phyloP scores from a whole-genome alignment of 2,113 vertebrate species.

The Amphilophus citrinellus region DNA sequence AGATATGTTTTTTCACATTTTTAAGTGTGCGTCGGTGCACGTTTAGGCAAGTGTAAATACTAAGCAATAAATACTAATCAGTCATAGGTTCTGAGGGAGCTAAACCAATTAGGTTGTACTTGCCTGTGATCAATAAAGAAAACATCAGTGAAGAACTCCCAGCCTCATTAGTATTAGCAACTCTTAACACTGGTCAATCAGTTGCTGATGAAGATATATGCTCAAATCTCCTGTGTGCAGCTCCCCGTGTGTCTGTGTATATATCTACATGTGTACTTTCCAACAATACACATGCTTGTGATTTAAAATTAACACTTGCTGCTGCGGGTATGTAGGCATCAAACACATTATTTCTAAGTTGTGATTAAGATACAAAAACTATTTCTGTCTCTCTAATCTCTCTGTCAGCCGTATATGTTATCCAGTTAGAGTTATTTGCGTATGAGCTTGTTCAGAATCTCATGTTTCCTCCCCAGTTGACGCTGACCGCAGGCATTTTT shows the following conservation, averaged over 20 bases:
- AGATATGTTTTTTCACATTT: background rate
- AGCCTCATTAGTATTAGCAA: conserved; percentile 66
- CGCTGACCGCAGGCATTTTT: conserved; percentile 59
- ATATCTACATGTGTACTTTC: conserved; percentile 11
- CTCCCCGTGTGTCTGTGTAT: conserved; percentile 5
- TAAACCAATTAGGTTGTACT: conserved; percentile 64
- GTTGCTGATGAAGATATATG: conserved; percentile 55
- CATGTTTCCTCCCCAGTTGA: conserved; percentile 56
- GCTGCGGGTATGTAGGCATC: conserved; percentile 15
- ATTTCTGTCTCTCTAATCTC: conserved; percentile 34
- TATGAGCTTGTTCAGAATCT: conserved; percentile 65
- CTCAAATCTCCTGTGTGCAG: conserved; percentile 32
- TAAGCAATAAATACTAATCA: conserved; percentile 8
- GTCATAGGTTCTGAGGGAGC: conserved; percentile 44
- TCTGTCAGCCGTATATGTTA: conserved; percentile 20
- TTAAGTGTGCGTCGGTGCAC: background rate
- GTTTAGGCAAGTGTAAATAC: conserved; percentile 11
- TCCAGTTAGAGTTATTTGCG: conserved; percentile 23
- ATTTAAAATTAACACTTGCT: conserved; percentile 21
- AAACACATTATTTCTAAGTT: conserved; percentile 33
- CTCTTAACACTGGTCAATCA: conserved; percentile 60
- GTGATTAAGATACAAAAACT: conserved; percentile 40
- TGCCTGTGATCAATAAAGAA: conserved; percentile 62
- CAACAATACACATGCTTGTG: conserved; percentile 22
- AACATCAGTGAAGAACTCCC: conserved; percentile 64